These are phyloP conservation scores for Globodera rostochiensis DNA, from an alignment of 1,140 invertebrate species.

Conservation along the genomic window DNA sequence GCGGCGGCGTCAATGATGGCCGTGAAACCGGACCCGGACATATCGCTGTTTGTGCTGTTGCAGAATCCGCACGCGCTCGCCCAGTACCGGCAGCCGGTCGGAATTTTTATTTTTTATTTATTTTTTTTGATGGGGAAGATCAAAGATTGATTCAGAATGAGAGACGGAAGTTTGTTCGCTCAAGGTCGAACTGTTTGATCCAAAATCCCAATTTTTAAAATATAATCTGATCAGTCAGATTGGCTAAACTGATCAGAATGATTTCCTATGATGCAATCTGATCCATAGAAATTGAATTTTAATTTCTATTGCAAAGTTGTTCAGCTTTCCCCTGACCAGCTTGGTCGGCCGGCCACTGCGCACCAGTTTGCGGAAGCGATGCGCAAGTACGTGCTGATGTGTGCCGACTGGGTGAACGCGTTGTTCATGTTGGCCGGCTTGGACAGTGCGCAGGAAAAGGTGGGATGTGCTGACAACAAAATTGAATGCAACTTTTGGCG, in stretches of 20 bases:
- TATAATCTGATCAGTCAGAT: no score
- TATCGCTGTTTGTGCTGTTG: constrained; percentile 48
- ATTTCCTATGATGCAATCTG: no score
- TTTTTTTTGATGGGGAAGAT: background rate
- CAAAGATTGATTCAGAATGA: no score
- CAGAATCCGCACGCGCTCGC: constrained; percentile 30
- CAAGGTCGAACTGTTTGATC: no score
- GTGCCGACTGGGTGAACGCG: constrained; percentile 60
- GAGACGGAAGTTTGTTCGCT: no score
- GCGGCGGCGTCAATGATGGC: background rate
- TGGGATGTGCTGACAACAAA: constrained; percentile 7
- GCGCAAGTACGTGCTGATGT: constrained; percentile 53
- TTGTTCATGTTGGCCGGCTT: constrained; percentile 54
- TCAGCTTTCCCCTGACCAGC: constrained; percentile 16
- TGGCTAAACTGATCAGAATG: no score
- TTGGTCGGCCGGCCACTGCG: constrained; percentile 10
- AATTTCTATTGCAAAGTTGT: background rate
- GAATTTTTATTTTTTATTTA: background rate
- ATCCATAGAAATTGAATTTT: background rate
- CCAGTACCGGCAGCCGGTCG: constrained; percentile 25
- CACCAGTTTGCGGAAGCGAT: constrained; percentile 57
- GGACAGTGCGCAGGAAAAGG: constrained; percentile 51
- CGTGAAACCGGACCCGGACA: constrained; percentile 61
- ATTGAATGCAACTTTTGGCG: background rate
- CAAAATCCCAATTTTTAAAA: no score